A percentile compares a stretch with the other conserved stretches of the same genome.
phyloP scores from a whole-genome alignment of 2,113 vertebrate species.

The Halichoeres trimaculatus region DNA sequence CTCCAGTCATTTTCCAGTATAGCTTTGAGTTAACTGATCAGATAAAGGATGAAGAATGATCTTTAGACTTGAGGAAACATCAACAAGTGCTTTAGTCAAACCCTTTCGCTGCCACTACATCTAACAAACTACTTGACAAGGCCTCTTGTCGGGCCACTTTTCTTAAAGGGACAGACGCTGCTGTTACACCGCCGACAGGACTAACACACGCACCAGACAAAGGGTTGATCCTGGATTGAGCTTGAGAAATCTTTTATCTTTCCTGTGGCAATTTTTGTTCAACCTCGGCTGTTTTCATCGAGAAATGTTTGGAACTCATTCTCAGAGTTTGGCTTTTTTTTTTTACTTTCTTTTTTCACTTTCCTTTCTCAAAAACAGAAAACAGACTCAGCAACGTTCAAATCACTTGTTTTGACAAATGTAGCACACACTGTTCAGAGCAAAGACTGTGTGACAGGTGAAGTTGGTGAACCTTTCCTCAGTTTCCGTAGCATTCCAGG shows the following conservation, averaged over 20 bases:
- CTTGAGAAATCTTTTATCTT: too few relatives aligned
- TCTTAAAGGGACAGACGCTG: too few relatives aligned
- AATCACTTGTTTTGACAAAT: conserved; percentile 52
- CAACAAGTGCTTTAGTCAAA: too few relatives aligned
- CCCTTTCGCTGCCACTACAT: too few relatives aligned
- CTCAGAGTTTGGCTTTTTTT: not conserved
- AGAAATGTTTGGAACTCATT: too few relatives aligned
- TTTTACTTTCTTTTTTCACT: conserved; percentile 2
- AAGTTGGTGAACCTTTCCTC: conserved; percentile 50
- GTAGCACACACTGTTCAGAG: conserved; percentile 63
- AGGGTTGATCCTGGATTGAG: too few relatives aligned
- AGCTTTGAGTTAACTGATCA: not conserved
- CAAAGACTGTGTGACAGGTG: conserved; percentile 3
- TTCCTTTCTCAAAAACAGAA: not conserved
- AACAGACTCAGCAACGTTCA: conserved; percentile 5
- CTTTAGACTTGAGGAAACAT: not conserved
- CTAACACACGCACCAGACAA: too few relatives aligned
- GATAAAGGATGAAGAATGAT: not conserved
- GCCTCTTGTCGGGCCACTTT: too few relatives aligned
- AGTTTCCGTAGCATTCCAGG: conserved; percentile 66
- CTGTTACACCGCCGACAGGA: too few relatives aligned
- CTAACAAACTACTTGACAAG: too few relatives aligned
- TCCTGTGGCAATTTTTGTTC: too few relatives aligned
- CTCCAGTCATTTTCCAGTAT: not conserved
- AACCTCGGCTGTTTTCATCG: too few relatives aligned